These are phyloP conservation scores for Amphipyra tragopoginis DNA, from an alignment of 2,888 invertebrate genomes.

Conservation along the genomic window DNA sequence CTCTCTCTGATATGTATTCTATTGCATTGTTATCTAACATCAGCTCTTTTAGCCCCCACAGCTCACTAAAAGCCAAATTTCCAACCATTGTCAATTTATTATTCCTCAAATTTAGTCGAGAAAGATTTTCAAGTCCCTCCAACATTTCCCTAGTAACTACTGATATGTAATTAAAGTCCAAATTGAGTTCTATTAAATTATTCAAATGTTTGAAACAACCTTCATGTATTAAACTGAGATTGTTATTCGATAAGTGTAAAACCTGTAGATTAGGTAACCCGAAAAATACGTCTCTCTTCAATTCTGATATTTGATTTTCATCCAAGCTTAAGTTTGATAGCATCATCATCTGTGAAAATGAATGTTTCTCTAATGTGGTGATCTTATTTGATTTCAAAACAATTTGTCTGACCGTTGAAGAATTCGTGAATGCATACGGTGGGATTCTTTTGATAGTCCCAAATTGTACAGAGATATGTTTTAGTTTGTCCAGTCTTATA, in stretches of 20 bases:
- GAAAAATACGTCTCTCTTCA: conserved; percentile 93
- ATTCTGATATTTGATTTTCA: conserved; percentile 93
- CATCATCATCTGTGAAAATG: conserved; percentile 93
- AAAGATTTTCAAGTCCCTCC: conserved; percentile 93
- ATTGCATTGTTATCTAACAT: conserved; percentile 92
- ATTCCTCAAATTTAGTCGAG: conserved; percentile 92
- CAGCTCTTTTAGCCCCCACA: conserved; percentile 93
- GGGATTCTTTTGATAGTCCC: conserved; percentile 93
- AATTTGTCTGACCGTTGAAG: conserved; percentile 92
- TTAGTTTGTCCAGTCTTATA: conserved; percentile 91
- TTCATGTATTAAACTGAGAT: conserved; percentile 95
- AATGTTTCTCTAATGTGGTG: conserved; percentile 91
- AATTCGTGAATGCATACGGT: conserved; percentile 93
- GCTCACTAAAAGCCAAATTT: conserved; percentile 94
- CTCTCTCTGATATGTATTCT: conserved; percentile 93
- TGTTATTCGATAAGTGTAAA: conserved; percentile 95
- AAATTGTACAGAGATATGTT: conserved; percentile 92
- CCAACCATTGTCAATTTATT: conserved; percentile 94
- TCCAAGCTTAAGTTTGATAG: conserved; percentile 92
- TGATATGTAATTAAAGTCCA: conserved; percentile 93
- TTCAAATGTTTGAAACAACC: conserved; percentile 94
- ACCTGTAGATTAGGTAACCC: conserved; percentile 93
- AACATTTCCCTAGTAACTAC: conserved; percentile 94
- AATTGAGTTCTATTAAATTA: conserved; percentile 93
- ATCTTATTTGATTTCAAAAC: conserved; percentile 93